A percentile compares a stretch with the other conserved stretches of the same genome.
These are phyloP conservation scores for Ictalurus furcatus DNA, from an alignment of 2,113 vertebrate species.

Conservation along the genomic window DNA sequence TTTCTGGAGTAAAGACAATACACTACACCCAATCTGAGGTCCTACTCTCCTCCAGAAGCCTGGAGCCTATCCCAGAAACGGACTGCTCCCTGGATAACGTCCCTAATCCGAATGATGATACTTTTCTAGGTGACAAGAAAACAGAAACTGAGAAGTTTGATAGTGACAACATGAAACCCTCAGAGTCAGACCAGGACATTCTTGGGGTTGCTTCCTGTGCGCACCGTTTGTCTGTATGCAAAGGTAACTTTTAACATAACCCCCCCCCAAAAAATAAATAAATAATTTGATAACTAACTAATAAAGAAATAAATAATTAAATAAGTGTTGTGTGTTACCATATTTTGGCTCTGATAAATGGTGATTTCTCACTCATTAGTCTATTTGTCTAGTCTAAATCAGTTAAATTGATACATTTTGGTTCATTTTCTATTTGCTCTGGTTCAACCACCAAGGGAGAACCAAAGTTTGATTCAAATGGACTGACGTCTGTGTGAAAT, in stretches of 20 bases:
- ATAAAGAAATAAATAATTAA: background rate
- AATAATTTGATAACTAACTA: background rate
- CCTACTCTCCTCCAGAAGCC: conserved; percentile 48
- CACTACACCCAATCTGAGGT: conserved; percentile 45
- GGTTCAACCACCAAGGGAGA: background rate
- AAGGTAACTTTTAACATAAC: conserved; percentile 10
- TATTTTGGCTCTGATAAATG: background rate
- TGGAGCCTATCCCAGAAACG: conserved; percentile 64
- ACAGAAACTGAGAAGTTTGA: background rate
- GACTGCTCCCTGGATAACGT: conserved; percentile 46
- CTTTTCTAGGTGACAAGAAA: conserved; percentile 14
- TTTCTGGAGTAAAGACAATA: conserved; percentile 10
- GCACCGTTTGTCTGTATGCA: background rate
- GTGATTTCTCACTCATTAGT: background rate
- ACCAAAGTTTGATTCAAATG: background rate
- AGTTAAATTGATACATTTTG: too few species aligned
- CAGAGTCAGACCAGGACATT: conserved; percentile 26
- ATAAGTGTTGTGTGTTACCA: background rate
- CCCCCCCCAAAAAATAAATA: background rate
- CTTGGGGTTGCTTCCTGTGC: conserved; percentile 12
- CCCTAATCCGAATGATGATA: conserved; percentile 34
- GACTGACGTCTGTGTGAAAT: background rate
- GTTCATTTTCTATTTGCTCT: too few species aligned
- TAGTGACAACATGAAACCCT: conserved; percentile 34
- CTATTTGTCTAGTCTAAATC: background rate